Evolutionary conservation across 2,113 vertebrate species (phyloP).

Genomic region (Pseudorasbora parva): DNA sequence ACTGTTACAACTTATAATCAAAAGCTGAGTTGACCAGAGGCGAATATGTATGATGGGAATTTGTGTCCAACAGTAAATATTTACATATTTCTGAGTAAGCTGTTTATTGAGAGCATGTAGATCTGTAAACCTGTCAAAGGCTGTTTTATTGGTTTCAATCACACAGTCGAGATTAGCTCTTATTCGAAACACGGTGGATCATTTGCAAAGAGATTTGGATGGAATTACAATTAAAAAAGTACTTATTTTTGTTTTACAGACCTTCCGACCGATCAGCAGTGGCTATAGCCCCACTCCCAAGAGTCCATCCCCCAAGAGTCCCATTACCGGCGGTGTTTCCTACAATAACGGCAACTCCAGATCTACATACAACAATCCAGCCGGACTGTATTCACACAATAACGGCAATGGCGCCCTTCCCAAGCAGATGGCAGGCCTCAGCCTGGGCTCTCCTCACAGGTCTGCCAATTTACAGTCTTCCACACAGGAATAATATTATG

Average conservation of each 20-base stretch:
- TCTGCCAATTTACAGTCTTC: constrained; percentile 60
- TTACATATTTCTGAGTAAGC: constrained; percentile 28
- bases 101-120: constrained; percentile 2
- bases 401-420: constrained; percentile 78
- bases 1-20: neutral
- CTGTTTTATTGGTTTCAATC: neutral
- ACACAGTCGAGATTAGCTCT: neutral
- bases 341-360: constrained; percentile 75
- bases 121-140: neutral
- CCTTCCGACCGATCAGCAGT: constrained; percentile 80
- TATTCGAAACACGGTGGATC: neutral
- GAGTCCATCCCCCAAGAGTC: constrained; percentile 60
- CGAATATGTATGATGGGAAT: neutral
- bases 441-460: constrained; percentile 83
- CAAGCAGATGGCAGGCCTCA: constrained; percentile 84
- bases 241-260: constrained; percentile 71
- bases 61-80: constrained; percentile 27
- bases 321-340: neutral
- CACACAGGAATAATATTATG: neutral
- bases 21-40: neutral
- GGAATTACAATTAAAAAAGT: neutral
- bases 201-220: neutral
- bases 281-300: constrained; percentile 71
- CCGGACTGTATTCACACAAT: constrained; percentile 77
- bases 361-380: constrained; percentile 79